These are phyloP conservation scores for Callionymus lyra DNA, from an alignment of 2,113 vertebrate genomes.

Conservation along the genomic window DNA sequence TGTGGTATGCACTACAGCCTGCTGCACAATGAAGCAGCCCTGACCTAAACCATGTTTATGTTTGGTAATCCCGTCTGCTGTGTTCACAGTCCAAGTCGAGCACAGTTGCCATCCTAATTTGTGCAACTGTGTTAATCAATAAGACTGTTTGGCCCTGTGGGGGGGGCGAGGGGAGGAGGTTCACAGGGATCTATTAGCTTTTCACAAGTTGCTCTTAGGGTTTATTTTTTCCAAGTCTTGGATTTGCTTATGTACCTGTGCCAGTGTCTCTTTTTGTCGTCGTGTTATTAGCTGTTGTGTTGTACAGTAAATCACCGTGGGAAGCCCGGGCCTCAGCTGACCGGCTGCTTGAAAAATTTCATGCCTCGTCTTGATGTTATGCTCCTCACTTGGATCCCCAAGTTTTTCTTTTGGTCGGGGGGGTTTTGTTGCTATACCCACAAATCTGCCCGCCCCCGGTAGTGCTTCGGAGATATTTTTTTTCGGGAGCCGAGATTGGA, in stretches of 20 bases:
- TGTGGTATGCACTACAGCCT: slow-evolving; percentile 8
- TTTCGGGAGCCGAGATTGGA: slow-evolving; percentile 41
- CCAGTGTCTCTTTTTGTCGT: slow-evolving; percentile 33
- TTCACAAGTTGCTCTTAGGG: slow-evolving; percentile 47
- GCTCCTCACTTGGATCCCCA: slow-evolving; percentile 39
- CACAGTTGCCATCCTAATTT: slow-evolving; percentile 18
- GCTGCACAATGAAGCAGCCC: slow-evolving; percentile 7
- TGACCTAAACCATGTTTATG: slow-evolving; percentile 20
- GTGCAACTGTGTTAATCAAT: slow-evolving; percentile 32
- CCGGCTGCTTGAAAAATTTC: slow-evolving; percentile 60
- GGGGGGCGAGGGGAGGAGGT: slow-evolving; percentile 26
- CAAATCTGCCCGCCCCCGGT: slow-evolving; percentile 21
- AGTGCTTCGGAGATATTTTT: slow-evolving; percentile 43
- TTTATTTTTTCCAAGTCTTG: slow-evolving; percentile 13
- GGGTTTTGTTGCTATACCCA: slow-evolving; percentile 50
- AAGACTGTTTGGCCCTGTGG: slow-evolving; percentile 11
- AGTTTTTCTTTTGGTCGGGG: slow-evolving; percentile 57
- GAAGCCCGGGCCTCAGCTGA: slow-evolving; percentile 53
- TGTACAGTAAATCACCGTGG: slow-evolving; percentile 72
- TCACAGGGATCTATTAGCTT: slow-evolving; percentile 51
- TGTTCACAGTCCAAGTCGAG: slow-evolving; percentile 25
- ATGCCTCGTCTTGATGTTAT: slow-evolving; percentile 61
- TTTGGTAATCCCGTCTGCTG: slow-evolving; percentile 25
- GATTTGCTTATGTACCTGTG: slow-evolving; percentile 56
- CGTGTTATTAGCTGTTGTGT: slow-evolving; percentile 30